Evolutionary conservation across 2,797 vertebrate genomes (phyloP).

Genomic region (Rhynchonycteris naso): DNA sequence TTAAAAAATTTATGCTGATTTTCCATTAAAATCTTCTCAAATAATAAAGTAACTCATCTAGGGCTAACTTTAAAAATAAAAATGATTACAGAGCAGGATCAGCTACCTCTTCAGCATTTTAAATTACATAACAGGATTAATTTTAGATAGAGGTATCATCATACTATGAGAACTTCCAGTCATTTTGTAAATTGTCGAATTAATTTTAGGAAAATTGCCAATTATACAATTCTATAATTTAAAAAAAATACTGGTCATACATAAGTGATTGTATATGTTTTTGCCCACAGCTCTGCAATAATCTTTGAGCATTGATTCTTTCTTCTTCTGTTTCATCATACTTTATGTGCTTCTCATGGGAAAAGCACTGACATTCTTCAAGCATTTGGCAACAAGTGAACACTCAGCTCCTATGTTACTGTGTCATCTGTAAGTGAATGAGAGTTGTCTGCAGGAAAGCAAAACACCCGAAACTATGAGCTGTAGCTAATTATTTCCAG

Average conservation of each 20-base stretch:
- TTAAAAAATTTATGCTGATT: background rate
- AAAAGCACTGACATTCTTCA: conserved; percentile 40
- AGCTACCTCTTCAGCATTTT: background rate
- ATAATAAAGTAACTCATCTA: background rate
- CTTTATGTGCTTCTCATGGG: conserved; percentile 43
- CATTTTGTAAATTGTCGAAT: conserved; percentile 53
- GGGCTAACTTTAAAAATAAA: conserved; percentile 11
- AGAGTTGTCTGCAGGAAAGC: conserved; percentile 59
- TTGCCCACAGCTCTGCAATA: background rate
- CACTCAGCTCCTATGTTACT: conserved; percentile 55
- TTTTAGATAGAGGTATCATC: conserved; percentile 42
- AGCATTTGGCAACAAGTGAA: background rate
- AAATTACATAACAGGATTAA: conserved; percentile 49
- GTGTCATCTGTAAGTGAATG: conserved; percentile 61
- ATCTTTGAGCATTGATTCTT: background rate
- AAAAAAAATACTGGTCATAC: conserved; percentile 34
- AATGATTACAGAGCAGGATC: background rate
- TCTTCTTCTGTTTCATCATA: background rate
- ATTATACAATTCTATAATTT: conserved; percentile 42
- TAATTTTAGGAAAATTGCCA: conserved; percentile 25
- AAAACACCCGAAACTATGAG: conserved; percentile 65
- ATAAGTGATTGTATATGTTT: background rate
- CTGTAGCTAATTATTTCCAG: conserved; percentile 65
- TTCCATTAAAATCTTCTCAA: conserved; percentile 13
- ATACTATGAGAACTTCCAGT: conserved; percentile 12